Evolutionary conservation across 2,797 vertebrate species (phyloP).

Genomic region (Rhynchonycteris naso): DNA sequence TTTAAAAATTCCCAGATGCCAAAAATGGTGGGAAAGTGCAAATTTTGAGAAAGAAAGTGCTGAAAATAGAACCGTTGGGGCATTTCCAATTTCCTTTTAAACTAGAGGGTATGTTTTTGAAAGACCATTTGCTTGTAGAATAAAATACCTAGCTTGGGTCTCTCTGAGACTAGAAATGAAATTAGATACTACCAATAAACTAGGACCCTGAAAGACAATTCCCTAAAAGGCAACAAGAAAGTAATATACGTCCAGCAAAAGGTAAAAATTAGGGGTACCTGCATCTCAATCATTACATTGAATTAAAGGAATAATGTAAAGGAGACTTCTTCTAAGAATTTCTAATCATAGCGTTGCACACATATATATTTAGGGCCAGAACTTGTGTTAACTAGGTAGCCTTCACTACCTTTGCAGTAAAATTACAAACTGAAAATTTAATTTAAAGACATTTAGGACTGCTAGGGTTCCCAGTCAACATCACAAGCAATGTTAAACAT

Average conservation of each 20-base stretch:
- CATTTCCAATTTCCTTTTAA: background rate
- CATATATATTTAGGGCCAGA: background rate
- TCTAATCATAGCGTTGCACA: background rate
- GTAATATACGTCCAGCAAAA: background rate
- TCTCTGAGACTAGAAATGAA: background rate
- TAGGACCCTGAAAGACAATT: background rate
- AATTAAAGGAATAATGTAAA: background rate
- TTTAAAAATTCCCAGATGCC: background rate
- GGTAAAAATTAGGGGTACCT: background rate
- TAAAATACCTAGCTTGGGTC: background rate
- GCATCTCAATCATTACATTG: background rate
- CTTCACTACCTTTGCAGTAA: background rate
- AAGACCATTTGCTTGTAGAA: background rate
- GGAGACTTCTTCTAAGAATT: background rate
- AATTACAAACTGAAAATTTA: background rate
- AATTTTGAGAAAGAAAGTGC: background rate
- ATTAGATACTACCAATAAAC: background rate
- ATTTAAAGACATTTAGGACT: background rate
- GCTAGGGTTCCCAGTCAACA: background rate
- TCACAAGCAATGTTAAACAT: background rate
- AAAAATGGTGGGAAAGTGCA: background rate
- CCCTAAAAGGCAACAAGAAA: background rate
- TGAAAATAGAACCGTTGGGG: background rate
- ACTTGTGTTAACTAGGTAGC: background rate
- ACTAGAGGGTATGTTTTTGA: background rate